Base-by-base conservation (phyloP, 2,797 vertebrate species). In the Hydrocynus forskahlii region DNA sequence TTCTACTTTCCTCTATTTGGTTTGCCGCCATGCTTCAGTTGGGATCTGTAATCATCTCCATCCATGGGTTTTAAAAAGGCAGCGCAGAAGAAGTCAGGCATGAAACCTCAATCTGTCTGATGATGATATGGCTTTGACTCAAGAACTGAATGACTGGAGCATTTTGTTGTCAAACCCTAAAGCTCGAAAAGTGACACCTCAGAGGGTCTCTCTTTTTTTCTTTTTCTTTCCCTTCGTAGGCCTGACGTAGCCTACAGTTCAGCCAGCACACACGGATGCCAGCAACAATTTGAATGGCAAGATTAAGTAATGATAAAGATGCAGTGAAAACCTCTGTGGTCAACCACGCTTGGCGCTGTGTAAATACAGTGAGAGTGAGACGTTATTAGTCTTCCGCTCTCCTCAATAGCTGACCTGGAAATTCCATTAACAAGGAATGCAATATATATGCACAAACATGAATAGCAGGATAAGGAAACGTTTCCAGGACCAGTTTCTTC, bases 1-100 rank as follows among this genome's bases (percentile, higher is more conserved):
- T 76, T 79, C 68, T 57, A 35, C 70, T 79, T 23, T 66, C n/a
- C 60, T 55, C 25, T 35, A 21, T 80, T 80, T 59, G 62, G 21
- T 55, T 80, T 59, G 62, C 19, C 59, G 70, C 40, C 71, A 67
- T 10, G 21, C 62, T 21, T 48, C 38, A 19, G 35, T 29, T 43
- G 50, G 21, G 17, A 38, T 54, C 23, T 40, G 71, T 54, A 80
- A 55, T 55, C 60, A 80, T 40, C 48, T 71, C 16, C 19, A n/a
- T 57, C 29, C 35, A 57, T 38, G 29, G 8, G 52, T 73, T n/a
- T 57, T 71, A 71, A 17, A 54, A 71, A 19, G 69, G 19, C 45
- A 73, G 7, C 5, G 45, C 21, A 40, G 50, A 25, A 19, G 57
- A 12, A 10, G 40, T 63, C 68, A 62, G 59, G 68, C 57, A 19